Conservation (phyloP, 2,113 vertebrate species). For the Oncorhynchus masou region DNA sequence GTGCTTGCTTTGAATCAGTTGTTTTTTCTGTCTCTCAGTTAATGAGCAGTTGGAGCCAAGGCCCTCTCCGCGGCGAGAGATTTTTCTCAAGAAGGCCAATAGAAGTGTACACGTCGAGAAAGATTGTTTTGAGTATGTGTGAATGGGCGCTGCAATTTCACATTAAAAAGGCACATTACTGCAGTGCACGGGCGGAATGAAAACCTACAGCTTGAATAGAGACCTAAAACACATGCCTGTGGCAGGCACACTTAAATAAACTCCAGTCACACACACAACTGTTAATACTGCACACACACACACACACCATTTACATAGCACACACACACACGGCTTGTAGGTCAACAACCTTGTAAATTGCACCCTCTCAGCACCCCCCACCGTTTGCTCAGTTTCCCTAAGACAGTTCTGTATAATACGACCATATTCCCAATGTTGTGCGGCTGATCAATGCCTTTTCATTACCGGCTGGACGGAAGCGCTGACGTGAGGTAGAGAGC, state of each 20-base stretch:
- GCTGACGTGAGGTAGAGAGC: constrained; percentile 52
- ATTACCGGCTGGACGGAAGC: constrained; percentile 67
- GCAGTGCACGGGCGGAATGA: background rate
- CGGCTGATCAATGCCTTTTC: constrained; percentile 74
- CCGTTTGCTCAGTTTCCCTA: constrained; percentile 2
- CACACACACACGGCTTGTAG: background rate
- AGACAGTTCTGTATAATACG: constrained; percentile 26
- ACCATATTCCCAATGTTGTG: constrained; percentile 48
- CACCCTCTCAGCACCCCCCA: background rate
- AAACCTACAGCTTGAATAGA: background rate
- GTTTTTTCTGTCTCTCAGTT: constrained; percentile 25
- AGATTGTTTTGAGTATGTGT: constrained; percentile 9
- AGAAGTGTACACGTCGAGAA: constrained; percentile 26
- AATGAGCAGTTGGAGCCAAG: constrained; percentile 23
- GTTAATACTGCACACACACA: background rate
- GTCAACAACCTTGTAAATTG: background rate
- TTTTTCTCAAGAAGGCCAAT: constrained; percentile 38
- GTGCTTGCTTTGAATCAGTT: constrained; percentile 43
- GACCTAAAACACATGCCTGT: background rate
- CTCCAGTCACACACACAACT: background rate
- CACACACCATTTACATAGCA: background rate
- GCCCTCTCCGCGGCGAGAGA: constrained; percentile 12
- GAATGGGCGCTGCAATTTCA: constrained; percentile 13
- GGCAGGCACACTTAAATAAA: background rate
- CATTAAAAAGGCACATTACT: constrained; percentile 18